These are phyloP conservation scores for Agonopterix alstromeriana DNA, from an alignment of 2,888 invertebrate genomes.

Conservation along the genomic window DNA sequence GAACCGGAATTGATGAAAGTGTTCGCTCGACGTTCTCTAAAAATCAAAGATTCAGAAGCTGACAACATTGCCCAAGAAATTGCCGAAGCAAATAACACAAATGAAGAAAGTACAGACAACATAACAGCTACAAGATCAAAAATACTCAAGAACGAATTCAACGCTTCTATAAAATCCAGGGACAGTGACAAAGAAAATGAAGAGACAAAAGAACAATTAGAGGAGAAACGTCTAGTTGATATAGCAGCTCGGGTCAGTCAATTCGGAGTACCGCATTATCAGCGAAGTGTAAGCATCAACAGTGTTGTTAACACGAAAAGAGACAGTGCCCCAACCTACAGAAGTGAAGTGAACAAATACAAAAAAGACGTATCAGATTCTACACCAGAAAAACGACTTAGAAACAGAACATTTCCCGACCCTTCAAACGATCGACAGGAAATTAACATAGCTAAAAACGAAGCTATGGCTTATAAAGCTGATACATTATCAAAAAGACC, in stretches of 20 bases:
- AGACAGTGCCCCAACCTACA: slow-evolving; percentile 59
- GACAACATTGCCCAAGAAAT: slow-evolving; percentile 78
- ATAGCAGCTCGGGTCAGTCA: slow-evolving; percentile 64
- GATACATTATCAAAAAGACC: slow-evolving; percentile 62
- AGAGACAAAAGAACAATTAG: slow-evolving; percentile 42
- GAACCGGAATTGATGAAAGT: slow-evolving; percentile 90
- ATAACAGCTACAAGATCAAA: slow-evolving; percentile 44
- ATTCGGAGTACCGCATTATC: slow-evolving; percentile 62
- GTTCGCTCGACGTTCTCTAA: slow-evolving; percentile 87
- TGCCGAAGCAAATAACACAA: slow-evolving; percentile 53
- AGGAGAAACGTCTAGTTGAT: slow-evolving; percentile 57
- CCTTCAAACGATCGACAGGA: slow-evolving; percentile 67
- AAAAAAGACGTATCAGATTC: slow-evolving; percentile 72
- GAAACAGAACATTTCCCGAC: slow-evolving; percentile 71
- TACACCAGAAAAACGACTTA: slow-evolving; percentile 65
- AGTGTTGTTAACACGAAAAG: slow-evolving; percentile 57
- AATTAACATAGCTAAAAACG: slow-evolving; percentile 55
- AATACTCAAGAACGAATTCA: slow-evolving; percentile 62
- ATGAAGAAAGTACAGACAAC: slow-evolving; percentile 39
- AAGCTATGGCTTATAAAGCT: slow-evolving; percentile 59
- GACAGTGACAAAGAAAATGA: slow-evolving; percentile 87
- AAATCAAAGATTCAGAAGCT: slow-evolving; percentile 83
- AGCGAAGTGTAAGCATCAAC: slow-evolving; percentile 62
- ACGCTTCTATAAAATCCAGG: slow-evolving; percentile 75
- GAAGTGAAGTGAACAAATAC: slow-evolving; percentile 64